Conservation (phyloP, 2,797 vertebrate species). For the Girardinus metallicus region DNA sequence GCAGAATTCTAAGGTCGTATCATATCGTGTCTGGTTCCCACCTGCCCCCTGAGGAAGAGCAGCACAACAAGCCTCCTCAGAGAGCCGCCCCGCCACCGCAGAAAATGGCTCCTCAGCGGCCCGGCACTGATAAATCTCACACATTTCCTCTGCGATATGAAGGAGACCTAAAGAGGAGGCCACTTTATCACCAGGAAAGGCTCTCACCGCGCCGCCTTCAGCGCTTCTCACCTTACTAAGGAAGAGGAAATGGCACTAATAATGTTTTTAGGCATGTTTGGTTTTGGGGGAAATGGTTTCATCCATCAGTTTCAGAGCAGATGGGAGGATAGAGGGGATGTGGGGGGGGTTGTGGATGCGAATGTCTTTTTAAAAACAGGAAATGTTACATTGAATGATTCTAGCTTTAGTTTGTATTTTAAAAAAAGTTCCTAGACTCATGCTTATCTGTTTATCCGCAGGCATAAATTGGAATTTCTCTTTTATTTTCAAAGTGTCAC, state of each 20-base stretch:
- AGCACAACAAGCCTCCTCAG: conserved; percentile 43
- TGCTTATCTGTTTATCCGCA: conserved; percentile 50
- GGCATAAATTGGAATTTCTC: conserved; percentile 32
- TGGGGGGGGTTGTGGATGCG: conserved; percentile 48
- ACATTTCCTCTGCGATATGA: conserved; percentile 80
- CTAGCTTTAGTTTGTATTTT: conserved; percentile 21
- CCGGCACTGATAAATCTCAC: conserved; percentile 81
- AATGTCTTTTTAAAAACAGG: conserved; percentile 61
- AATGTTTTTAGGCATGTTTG: conserved; percentile 87
- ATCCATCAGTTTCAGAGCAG: conserved; percentile 84
- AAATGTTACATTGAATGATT: conserved; percentile 68
- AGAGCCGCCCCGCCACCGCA: conserved; percentile 54
- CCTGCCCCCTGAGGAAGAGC: conserved; percentile 69
- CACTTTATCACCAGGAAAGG: conserved; percentile 83
- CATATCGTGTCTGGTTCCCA: conserved; percentile 60
- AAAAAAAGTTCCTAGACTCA: conserved; percentile 42
- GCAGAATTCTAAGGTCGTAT: conserved; percentile 58
- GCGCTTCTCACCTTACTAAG: conserved; percentile 80
- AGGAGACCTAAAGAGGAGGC: conserved; percentile 77
- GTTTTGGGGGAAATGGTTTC: conserved; percentile 84
- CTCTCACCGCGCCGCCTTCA: conserved; percentile 79
- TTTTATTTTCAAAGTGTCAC: conserved; percentile 24
- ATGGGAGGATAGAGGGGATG: conserved; percentile 33
- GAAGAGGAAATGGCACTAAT: conserved; percentile 83
- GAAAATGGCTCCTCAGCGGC: conserved; percentile 61